These are phyloP conservation scores for Triplophysa siluroides DNA, from an alignment of 2,113 vertebrate genomes.

Conservation along the genomic window DNA sequence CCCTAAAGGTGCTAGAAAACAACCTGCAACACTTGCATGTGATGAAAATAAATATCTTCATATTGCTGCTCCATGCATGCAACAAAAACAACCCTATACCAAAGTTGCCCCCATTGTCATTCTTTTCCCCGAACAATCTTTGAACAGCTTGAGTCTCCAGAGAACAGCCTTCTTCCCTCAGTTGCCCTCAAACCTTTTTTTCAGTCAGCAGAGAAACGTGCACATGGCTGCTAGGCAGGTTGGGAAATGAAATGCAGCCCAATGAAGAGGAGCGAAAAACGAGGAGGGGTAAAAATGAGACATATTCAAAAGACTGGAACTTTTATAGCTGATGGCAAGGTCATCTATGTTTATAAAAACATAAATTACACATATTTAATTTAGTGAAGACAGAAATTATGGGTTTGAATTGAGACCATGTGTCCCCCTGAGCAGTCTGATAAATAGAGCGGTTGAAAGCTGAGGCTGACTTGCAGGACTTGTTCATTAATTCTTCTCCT, in stretches of 20 bases:
- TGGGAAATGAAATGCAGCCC: slow-evolving; percentile 53
- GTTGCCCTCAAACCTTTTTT: slow-evolving; percentile 49
- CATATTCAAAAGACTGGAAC: slow-evolving; percentile 53
- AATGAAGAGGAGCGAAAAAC: slow-evolving; percentile 41
- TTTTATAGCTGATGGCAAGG: slow-evolving; percentile 59
- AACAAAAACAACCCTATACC: background rate
- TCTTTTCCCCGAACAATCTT: slow-evolving; percentile 41
- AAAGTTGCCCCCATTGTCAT: slow-evolving; percentile 37
- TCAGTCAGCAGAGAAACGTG: slow-evolving; percentile 51
- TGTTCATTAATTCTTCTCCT: slow-evolving; percentile 59
- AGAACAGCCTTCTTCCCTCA: slow-evolving; percentile 30
- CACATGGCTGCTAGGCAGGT: slow-evolving; percentile 52
- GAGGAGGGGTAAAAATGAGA: slow-evolving; percentile 41
- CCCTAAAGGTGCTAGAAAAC: background rate
- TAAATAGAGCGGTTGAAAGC: slow-evolving; percentile 59
- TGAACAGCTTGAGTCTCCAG: slow-evolving; percentile 42
- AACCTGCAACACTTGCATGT: background rate
- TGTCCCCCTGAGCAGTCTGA: slow-evolving; percentile 60
- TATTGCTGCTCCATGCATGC: background rate
- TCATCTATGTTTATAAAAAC: slow-evolving; percentile 63
- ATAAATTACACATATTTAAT: slow-evolving; percentile 63
- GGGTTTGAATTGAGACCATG: slow-evolving; percentile 57
- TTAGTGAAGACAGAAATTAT: slow-evolving; percentile 56
- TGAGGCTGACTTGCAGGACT: slow-evolving; percentile 49
- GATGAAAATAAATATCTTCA: background rate